Conservation (phyloP, 2,888 invertebrate species). For the Holacanthella duospinosa region DNA sequence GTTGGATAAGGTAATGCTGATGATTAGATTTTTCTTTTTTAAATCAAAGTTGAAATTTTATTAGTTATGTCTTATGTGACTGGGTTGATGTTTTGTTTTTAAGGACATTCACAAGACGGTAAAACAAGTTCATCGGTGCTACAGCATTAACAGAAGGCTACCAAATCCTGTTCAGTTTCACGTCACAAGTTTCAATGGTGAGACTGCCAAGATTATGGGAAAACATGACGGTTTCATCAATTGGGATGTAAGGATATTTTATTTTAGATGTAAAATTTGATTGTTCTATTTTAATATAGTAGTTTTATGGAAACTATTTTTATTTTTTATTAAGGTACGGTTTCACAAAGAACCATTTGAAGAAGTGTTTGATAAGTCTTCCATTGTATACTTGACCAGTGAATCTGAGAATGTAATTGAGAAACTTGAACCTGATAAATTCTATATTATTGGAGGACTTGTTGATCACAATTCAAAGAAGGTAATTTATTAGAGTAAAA, state of each 20-base stretch:
- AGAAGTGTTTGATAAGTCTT: slow-evolving; percentile 61
- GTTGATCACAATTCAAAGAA: slow-evolving; percentile 96
- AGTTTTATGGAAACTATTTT: too few species aligned
- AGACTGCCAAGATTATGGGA: slow-evolving; percentile 60
- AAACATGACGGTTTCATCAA: slow-evolving; percentile 77
- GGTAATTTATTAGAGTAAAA: slow-evolving; percentile 49
- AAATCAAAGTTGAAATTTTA: too few species aligned
- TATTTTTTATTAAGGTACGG: slow-evolving; percentile 50
- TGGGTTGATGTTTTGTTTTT: slow-evolving; percentile 24
- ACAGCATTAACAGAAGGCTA: slow-evolving; percentile 77
- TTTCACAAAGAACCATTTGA: slow-evolving; percentile 58
- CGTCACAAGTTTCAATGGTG: slow-evolving; percentile 66
- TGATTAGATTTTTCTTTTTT: too few species aligned
- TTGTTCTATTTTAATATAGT: background rate
- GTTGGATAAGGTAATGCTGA: slow-evolving; percentile 61
- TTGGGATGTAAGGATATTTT: slow-evolving; percentile 69
- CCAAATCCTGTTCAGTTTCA: slow-evolving; percentile 68
- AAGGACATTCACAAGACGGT: slow-evolving; percentile 74
- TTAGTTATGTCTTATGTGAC: too few species aligned
- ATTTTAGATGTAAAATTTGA: slow-evolving; percentile 10
- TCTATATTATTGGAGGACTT: slow-evolving; percentile 91
- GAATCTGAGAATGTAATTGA: slow-evolving; percentile 79
- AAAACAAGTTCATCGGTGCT: slow-evolving; percentile 81
- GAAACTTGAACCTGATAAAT: slow-evolving; percentile 59
- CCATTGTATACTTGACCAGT: slow-evolving; percentile 81